Conservation (phyloP, 2,888 invertebrate genomes). For the Drosophila tripunctata region DNA sequence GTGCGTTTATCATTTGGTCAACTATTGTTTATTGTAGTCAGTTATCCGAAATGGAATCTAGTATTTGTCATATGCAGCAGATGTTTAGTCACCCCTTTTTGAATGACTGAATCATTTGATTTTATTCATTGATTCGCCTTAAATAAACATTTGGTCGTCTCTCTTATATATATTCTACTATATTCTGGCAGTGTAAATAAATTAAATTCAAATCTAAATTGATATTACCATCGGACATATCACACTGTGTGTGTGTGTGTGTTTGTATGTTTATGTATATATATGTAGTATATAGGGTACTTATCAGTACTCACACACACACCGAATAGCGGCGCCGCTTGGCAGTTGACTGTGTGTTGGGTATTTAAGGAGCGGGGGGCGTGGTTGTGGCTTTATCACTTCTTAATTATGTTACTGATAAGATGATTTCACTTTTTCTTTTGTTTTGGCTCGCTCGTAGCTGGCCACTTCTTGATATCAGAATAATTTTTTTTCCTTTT, state of each 20-base stretch:
- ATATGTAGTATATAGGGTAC: too few relatives aligned
- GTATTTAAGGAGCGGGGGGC: constrained; percentile 21
- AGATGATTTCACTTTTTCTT: constrained; percentile 57
- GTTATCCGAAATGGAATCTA: neutral
- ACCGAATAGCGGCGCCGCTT: constrained; percentile 40
- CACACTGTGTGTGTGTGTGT: constrained; percentile 35
- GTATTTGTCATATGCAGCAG: constrained; percentile 26
- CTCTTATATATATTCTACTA: neutral
- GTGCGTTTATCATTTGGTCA: neutral
- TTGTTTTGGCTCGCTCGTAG: constrained; percentile 30
- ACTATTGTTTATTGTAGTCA: neutral
- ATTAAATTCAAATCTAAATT: constrained; percentile 78
- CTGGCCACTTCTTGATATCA: constrained; percentile 48
- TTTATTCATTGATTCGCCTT: constrained; percentile 59
- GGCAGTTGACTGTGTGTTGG: constrained; percentile 33
- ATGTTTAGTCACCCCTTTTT: constrained; percentile 30
- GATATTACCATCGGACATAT: constrained; percentile 59
- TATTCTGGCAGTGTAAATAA: constrained; percentile 67
- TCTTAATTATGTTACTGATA: constrained; percentile 78
- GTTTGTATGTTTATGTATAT: too few relatives aligned
- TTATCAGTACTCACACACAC: constrained; percentile 47
- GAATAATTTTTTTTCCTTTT: constrained; percentile 33
- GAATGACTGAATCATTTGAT: constrained; percentile 47
- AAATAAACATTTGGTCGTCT: constrained; percentile 52
- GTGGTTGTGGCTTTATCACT: constrained; percentile 65